These are phyloP conservation scores for Lepidurus packardi DNA, from an alignment of 1,140 invertebrate genomes.

Conservation along the genomic window DNA sequence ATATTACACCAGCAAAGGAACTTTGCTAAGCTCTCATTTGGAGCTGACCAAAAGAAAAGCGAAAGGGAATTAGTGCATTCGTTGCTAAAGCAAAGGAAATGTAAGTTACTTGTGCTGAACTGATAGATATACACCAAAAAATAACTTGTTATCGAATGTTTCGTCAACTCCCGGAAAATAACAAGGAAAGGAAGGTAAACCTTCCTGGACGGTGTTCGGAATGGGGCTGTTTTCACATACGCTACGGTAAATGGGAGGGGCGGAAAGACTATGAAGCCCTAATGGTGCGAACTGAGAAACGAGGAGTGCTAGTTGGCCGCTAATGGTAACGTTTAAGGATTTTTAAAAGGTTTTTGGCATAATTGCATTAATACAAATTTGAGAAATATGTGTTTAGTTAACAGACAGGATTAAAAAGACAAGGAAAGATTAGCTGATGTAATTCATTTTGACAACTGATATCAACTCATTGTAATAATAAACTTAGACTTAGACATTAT, in stretches of 20 bases:
- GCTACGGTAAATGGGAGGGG: not conserved
- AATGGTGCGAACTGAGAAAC: not conserved
- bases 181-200: constrained; percentile 8
- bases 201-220: not conserved
- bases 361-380: too few relatives aligned
- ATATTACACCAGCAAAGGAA: not conserved
- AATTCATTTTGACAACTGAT: too few relatives aligned
- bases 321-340: too few relatives aligned
- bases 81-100: not conserved
- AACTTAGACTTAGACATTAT: too few relatives aligned
- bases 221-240: not conserved
- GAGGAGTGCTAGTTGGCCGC: too few relatives aligned
- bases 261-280: not conserved
- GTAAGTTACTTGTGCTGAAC: not conserved
- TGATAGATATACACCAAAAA: not conserved
- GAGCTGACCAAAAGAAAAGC: not conserved
- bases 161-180: not conserved
- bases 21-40: constrained; percentile 8
- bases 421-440: too few relatives aligned
- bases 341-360: too few relatives aligned
- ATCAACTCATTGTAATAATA: too few relatives aligned
- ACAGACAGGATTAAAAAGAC: too few relatives aligned
- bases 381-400: too few relatives aligned
- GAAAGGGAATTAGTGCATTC: not conserved
- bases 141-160: not conserved